These are phyloP conservation scores for Anoplophora glabripennis DNA, from an alignment of 1,140 invertebrate genomes.

Conservation along the genomic window DNA sequence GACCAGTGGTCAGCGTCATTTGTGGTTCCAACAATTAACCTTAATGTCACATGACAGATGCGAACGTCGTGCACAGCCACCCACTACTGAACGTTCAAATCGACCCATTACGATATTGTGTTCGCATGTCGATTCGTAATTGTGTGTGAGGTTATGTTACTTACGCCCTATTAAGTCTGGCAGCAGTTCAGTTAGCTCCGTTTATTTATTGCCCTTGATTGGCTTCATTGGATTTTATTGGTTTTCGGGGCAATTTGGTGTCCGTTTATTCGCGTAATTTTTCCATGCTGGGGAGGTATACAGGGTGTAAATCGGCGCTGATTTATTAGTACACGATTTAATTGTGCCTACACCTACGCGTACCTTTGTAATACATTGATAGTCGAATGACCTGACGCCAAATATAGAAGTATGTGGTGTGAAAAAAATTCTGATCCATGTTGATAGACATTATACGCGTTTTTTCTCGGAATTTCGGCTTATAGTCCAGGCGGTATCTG, in stretches of 20 bases:
- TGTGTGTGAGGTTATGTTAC: neutral
- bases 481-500: no score
- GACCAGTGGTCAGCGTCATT: no score
- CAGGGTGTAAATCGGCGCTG: no score
- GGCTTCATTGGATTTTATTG: slow-evolving; percentile 1
- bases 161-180: neutral
- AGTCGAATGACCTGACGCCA: no score
- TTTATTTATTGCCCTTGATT: slow-evolving; percentile 3
- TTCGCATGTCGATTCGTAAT: neutral
- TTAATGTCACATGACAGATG: slow-evolving; percentile 3
- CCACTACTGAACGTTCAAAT: slow-evolving; percentile 1
- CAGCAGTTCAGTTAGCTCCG: neutral
- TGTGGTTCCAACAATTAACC: neutral
- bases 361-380: no score
- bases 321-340: no score
- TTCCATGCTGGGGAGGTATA: neutral
- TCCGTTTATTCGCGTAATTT: neutral
- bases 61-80: neutral
- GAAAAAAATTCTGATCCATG: no score
- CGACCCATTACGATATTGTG: neutral
- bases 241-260: neutral
- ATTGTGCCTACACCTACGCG: no score
- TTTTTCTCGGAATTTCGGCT: no score
- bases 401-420: no score
- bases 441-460: no score